Conservation (phyloP, 2,113 vertebrate genomes). For the Peucedramus taeniatus region DNA sequence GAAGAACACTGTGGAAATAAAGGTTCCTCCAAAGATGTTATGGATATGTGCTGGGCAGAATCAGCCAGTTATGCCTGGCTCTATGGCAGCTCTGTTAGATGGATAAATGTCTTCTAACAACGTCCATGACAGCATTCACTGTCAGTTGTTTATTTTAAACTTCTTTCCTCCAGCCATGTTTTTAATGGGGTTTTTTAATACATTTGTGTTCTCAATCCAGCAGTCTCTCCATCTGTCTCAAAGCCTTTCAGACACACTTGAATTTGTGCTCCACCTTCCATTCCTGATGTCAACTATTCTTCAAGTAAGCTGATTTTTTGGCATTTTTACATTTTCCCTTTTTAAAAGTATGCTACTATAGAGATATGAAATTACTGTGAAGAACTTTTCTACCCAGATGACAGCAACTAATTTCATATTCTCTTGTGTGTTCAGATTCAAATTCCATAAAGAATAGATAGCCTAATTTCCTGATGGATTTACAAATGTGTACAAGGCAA, state of each 20-base stretch:
- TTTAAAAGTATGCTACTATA: not conserved
- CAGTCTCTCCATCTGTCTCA: not conserved
- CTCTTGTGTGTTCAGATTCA: slow-evolving; percentile 25
- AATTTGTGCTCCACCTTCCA: not conserved
- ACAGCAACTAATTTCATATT: slow-evolving; percentile 42
- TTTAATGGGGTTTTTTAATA: not conserved
- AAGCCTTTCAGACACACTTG: not conserved
- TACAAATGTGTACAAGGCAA: slow-evolving; percentile 34
- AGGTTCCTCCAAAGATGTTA: not conserved
- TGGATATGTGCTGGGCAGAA: not conserved
- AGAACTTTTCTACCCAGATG: not conserved
- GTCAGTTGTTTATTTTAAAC: not conserved
- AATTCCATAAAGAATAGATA: slow-evolving; percentile 34
- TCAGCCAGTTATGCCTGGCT: not conserved
- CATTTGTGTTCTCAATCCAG: not conserved
- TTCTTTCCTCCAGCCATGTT: not conserved
- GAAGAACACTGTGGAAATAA: not conserved
- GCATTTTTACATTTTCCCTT: not conserved
- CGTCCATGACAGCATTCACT: not conserved
- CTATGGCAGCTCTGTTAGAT: not conserved
- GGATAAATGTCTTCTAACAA: not conserved
- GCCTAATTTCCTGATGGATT: not conserved
- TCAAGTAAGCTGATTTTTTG: not conserved
- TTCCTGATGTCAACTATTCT: slow-evolving; percentile 4
- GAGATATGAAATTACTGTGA: not conserved